Evolutionary conservation across 2,797 vertebrate species (phyloP), one percentile per base, ranked within the genome.

Genomic region (Mus caroli): DNA sequence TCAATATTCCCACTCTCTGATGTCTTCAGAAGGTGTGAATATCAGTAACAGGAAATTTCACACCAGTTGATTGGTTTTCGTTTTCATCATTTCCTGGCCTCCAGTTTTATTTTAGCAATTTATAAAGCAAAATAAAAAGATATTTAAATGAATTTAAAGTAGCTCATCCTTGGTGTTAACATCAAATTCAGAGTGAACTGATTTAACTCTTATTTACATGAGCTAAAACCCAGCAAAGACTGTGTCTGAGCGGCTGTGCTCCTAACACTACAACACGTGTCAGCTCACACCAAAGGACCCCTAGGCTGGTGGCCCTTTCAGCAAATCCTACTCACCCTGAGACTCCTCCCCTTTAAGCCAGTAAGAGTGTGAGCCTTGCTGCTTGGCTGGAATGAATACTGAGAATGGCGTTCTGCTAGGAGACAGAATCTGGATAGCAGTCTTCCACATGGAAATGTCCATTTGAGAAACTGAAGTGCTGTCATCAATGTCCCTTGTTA

Each of bases 401-500:
- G 28, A 94, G 88, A 67, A 69, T 78, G n/a, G 91, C 96, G 96
- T 95, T 97, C 97, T 95, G 95, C 97, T 96, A 96, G 75, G 95
- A 97, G 96, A 94, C 95, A 97, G 92, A 88, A 88, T 97, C 97
- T 95, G 93, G 95, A 97, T 97, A 97, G 97, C 10, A 2, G 62
- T 78, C 73, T 97, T 78, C n/a, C 24, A 43, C 14, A 9, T 34
- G 52, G 1, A 22, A 34, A 78, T 64, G 22, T 93, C 80, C 90
- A 77, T 80, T 90, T 92, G 93, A 89, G 80, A 76, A 84, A 88
- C 89, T 60, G 54, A 37, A 13, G 96, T 94, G 95, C 96, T 97
- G 96, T 97, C 98, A 95, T 96, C 96, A 96, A 96, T 97, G 95
- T 96, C 97, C 94, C 97, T 97, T 98, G 97, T 98, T 98, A 98